Conservation (phyloP, 1,140 invertebrate genomes). For the Drosophila lacteicornis region DNA sequence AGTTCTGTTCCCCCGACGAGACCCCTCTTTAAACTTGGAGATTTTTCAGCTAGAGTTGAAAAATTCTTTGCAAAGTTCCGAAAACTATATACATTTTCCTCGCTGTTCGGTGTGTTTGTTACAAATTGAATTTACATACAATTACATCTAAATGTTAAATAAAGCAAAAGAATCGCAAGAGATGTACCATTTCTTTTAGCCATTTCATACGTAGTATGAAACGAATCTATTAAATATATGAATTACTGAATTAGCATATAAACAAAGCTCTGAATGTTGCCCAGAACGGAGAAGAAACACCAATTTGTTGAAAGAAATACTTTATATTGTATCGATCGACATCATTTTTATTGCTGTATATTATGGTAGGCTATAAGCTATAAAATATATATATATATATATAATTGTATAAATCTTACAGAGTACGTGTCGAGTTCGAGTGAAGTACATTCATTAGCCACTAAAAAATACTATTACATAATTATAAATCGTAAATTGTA, state of each 20-base stretch:
- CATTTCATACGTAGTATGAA: conserved; percentile 71
- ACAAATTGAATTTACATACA: conserved; percentile 60
- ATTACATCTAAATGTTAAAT: conserved; percentile 33
- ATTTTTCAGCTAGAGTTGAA: conserved; percentile 59
- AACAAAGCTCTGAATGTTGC: conserved; percentile 39
- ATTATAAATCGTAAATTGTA: conserved; percentile 48
- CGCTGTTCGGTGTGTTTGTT: conserved; percentile 61
- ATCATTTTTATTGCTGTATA: conserved; percentile 76
- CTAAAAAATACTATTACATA: conserved; percentile 59
- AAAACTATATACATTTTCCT: conserved; percentile 30
- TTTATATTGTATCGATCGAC: conserved; percentile 67
- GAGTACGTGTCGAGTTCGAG: conserved; percentile 65
- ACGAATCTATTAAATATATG: conserved; percentile 29
- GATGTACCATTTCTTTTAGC: conserved; percentile 28
- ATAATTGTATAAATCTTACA: conserved; percentile 73
- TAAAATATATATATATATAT: conserved; percentile 57
- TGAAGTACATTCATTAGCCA: conserved; percentile 81
- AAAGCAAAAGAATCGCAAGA: conserved; percentile 20
- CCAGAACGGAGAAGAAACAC: conserved; percentile 50
- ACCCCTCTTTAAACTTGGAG: conserved; percentile 46
- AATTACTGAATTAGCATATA: conserved; percentile 9
- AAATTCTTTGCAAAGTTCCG: conserved; percentile 59
- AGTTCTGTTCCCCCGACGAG: conserved; percentile 23
- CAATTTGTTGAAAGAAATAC: conserved; percentile 65
- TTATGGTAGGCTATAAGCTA: conserved; percentile 79